A percentile compares a stretch with the other conserved stretches of the same genome.
Evolutionary conservation across 2,113 vertebrate genomes (phyloP).

Genomic region (Calyptomena viridis): DNA sequence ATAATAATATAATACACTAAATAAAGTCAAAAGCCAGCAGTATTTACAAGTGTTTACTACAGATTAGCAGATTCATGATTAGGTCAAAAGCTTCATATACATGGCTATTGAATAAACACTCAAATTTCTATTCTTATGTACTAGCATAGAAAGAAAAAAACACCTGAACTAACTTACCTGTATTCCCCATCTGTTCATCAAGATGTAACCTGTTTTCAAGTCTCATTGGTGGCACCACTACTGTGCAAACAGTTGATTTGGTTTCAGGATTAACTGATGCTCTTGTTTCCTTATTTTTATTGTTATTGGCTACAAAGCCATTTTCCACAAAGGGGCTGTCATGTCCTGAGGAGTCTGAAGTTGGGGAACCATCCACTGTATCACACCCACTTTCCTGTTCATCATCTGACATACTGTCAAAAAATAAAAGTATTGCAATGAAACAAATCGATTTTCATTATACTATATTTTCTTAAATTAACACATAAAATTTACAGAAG

Average conservation of each 20-base stretch:
- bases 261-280: constrained; percentile 75
- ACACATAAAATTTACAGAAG: not conserved
- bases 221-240: constrained; percentile 89
- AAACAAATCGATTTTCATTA: not conserved
- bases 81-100: not conserved
- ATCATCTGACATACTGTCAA: constrained; percentile 90
- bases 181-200: constrained; percentile 75
- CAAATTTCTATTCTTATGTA: not conserved
- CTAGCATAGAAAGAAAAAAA: not conserved
- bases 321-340: constrained; percentile 86
- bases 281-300: constrained; percentile 78
- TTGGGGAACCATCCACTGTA: constrained; percentile 89
- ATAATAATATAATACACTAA: not conserved
- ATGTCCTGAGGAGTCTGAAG: constrained; percentile 86
- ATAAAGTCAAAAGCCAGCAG: not conserved
- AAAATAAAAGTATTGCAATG: not conserved
- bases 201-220: constrained; percentile 80
- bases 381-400: constrained; percentile 94
- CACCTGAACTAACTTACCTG: constrained; percentile 74
- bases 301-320: constrained; percentile 82
- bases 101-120: not conserved
- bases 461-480: not conserved
- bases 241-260: constrained; percentile 86
- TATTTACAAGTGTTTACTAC: not conserved
- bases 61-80: not conserved